Base-by-base conservation (phyloP, 64 coral and sea anemone genomes). In the Astreopora myriophthalma region DNA sequence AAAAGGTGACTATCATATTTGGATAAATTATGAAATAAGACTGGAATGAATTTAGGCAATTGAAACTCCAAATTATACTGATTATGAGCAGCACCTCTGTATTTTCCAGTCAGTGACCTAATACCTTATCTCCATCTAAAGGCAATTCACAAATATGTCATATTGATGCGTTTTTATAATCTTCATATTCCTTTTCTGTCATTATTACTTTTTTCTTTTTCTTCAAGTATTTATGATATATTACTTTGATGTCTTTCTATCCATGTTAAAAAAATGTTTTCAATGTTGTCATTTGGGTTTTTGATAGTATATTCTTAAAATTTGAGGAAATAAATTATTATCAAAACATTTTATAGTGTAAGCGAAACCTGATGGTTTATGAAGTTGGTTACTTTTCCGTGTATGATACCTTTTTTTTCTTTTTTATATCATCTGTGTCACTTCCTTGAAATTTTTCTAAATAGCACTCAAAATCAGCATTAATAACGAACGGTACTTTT, bases 91-190 rank as follows among this genome's bases (percentile, higher is more conserved):
- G 88, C 88, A 8, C 88, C 88, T 46, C 62, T 26, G 34, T 71
- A 81, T 60, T 72, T 90, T 80, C 88, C 88, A 19, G 75, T 71
- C 75, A 70, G 26, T 90, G 75, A 17, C 81, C 88, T 70, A 8
- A 14, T 0, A 90, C 88, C 32, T 75, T 75, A 0, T 75, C 9
- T 13, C 34, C 13, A 36, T 34, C 29, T 16, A 88, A 30, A 20
- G 24, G 27, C 11, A 10, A 22, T 0, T 67, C 73, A 68, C 87
- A 89, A 22, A 77, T 89, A 1, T 62, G n/a, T 2, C 74, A 89
- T 28, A 31, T 27, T 0, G 74, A 69, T 1, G 87, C 87, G 20
- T 68, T 40, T 0, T 89, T 67, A 26, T n/a, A 77, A 11, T 32
- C 14, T 1, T 12, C 24, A 62, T 22, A 69, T 22, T 79, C 58